Conservation (phyloP, 2,888 invertebrate species). For the Macrostomum cliftonense region DNA sequence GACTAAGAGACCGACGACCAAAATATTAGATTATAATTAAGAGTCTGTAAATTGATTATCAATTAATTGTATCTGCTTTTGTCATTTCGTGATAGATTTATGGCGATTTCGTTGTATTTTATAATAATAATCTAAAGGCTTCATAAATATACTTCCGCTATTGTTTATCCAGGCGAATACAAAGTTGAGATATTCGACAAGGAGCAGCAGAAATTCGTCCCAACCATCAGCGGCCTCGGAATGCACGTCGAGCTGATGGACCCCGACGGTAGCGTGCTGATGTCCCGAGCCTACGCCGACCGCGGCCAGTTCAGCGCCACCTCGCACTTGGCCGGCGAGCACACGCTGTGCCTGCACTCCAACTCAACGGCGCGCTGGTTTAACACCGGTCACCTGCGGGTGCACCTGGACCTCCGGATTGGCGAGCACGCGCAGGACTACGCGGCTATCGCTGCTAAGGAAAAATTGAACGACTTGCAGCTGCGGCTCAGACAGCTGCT, state of each 20-base stretch:
- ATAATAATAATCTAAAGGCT: too few relatives aligned
- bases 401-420: conserved; percentile 92
- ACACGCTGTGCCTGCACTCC: conserved; percentile 89
- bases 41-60: too few relatives aligned
- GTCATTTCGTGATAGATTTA: too few relatives aligned
- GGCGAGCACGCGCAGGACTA: conserved; percentile 97
- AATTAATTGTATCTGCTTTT: too few relatives aligned
- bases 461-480: conserved; percentile 83
- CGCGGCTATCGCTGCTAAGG: conserved; percentile 85
- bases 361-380: conserved; percentile 97
- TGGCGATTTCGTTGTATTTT: too few relatives aligned
- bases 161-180: conserved; percentile 55
- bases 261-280: conserved; percentile 75
- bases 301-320: conserved; percentile 92
- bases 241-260: conserved; percentile 51
- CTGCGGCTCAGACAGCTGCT: conserved; percentile 76
- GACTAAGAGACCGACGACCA: too few relatives aligned
- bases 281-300: conserved; percentile 69
- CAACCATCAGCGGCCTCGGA: conserved; percentile 31
- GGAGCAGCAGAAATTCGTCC: conserved; percentile 75
- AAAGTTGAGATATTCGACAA: conserved; percentile 86
- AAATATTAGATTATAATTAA: too few relatives aligned
- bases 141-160: too few relatives aligned
- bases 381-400: conserved; percentile 77
- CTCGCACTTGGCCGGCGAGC: conserved; percentile 87